Base-by-base conservation (phyloP, 2,797 vertebrate genomes). In the Champsocephalus esox region DNA sequence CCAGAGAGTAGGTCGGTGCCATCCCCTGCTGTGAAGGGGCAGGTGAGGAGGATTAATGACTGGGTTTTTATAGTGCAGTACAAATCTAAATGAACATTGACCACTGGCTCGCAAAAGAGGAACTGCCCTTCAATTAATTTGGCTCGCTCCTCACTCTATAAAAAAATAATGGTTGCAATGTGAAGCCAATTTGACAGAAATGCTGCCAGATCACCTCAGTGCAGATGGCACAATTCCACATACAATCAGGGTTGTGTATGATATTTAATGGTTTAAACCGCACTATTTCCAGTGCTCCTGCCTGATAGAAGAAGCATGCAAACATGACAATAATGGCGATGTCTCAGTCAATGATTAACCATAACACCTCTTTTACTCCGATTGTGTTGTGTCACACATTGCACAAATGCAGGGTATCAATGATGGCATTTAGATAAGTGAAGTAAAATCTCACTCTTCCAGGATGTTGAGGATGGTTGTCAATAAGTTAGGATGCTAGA, bases 101-200 rank as follows among this genome's bases (percentile, higher is more conserved):
- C 74, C 46, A 78, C 66, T 61, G 66, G 70, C 56, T 78, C 24
- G 55, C 67, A 86, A 75, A 77, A 49, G 45, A 75, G 64, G 79
- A 84, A 21, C 67, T 77, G 70, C 44, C 57, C 67, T 63, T 77
- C 49, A 73, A 75, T 83, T 81, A 63, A 83, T 78, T 56, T 84
- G 81, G 43, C 63, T 59, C 41, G 1, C 2, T 70, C 9, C 52
- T 77, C 45, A 67, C 45, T 77, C 65, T 62, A 80, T 79, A 65
- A 82, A 76, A 32, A 70, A 57, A 46, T 2, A 69, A 56, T 9
- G 46, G 64, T 61, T 68, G 55, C 63, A 58, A 44, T 56, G 48
- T 61, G 17, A 44, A 12, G 66, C 43, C 55, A 67, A 21, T 61
- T 67, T 56, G 34, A 70, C 46, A 64, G 54, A 34, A 68, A 69